Base-by-base conservation (phyloP, 2,888 invertebrate species). In the Euproctis similis region DNA sequence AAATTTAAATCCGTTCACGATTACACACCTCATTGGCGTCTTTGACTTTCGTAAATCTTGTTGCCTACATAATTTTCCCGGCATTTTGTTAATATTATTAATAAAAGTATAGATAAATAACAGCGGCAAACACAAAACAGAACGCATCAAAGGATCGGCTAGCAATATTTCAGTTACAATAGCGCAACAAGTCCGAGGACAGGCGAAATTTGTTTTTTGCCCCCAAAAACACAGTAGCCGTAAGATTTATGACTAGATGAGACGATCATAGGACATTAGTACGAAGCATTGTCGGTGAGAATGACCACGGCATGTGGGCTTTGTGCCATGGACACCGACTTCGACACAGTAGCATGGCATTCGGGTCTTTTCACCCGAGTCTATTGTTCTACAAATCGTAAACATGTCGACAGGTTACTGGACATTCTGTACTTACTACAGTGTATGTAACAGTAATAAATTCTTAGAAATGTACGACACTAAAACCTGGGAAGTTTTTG, bases 181-280 rank as follows among this genome's bases (percentile, higher is more conserved):
- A 36, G 52, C 23, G 35, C 31, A 41, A 45, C 47, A 52, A 28
- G 33, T 24, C 24, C 27, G 43, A 47, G 43, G 50, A 49, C 48
- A 53, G 44, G 35, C 35, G 36, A 42, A 20, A 8, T 18, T 19
- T 43, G 31, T 30, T 34, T 49, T 58, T 51, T 57, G 38, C 29
- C 33, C 28, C 58, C 46, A 70, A 73, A 71, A 71, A 72, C 55
- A 39, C 62, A 56, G 63, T 55, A 65, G 61, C 63, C 28, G 38
- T 32, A 56, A 75, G 80, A 84, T 84, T 84, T 84, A 84, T 77
- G 81, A 63, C 64, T 54, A 49, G 53, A 65, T 58, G 53, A 63
- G 59, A 59, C 67, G 78, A 84, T 84, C 82, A 84, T 81, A 72
- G 70, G 63, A 60, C 81, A 84, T 84, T 81, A 84, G 82, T 75